Conservation (phyloP, 2,113 vertebrate species). For the Trachemys scripta region DNA sequence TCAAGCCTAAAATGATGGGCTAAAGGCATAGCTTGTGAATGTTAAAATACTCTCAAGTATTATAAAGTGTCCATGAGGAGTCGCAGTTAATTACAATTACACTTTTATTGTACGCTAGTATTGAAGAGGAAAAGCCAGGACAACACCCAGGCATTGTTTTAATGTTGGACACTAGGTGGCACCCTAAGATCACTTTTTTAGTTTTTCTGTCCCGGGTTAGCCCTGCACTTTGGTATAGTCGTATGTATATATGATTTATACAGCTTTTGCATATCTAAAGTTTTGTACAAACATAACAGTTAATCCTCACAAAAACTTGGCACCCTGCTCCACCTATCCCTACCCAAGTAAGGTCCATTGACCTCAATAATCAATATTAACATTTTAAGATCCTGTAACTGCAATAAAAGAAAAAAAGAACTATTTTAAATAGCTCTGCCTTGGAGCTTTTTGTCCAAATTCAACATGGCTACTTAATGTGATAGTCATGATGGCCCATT, state of each 20-base stretch:
- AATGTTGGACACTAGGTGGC: slow-evolving; percentile 51
- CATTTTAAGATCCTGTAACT: not conserved
- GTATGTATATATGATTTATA: not conserved
- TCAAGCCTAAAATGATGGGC: not conserved
- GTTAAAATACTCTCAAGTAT: not conserved
- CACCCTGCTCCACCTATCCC: not conserved
- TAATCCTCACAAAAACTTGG: not conserved
- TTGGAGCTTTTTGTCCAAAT: not conserved
- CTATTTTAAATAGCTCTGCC: not conserved
- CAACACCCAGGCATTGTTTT: not conserved
- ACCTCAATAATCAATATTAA: not conserved
- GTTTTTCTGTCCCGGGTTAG: not conserved
- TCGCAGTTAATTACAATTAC: not conserved
- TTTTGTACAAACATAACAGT: not conserved
- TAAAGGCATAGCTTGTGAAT: not conserved
- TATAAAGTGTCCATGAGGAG: not conserved
- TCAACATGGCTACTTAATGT: not conserved
- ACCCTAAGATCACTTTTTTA: not conserved
- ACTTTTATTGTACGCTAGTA: not conserved
- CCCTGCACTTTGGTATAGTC: not conserved
- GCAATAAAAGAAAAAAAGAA: not conserved
- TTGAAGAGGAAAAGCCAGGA: not conserved
- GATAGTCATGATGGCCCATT: not conserved
- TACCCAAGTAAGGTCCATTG: not conserved
- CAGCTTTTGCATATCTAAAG: not conserved